Evolutionary conservation across 1,140 invertebrate genomes (phyloP), one percentile per base, ranked within the genome.

Genomic region (Neodiprion virginianus): DNA sequence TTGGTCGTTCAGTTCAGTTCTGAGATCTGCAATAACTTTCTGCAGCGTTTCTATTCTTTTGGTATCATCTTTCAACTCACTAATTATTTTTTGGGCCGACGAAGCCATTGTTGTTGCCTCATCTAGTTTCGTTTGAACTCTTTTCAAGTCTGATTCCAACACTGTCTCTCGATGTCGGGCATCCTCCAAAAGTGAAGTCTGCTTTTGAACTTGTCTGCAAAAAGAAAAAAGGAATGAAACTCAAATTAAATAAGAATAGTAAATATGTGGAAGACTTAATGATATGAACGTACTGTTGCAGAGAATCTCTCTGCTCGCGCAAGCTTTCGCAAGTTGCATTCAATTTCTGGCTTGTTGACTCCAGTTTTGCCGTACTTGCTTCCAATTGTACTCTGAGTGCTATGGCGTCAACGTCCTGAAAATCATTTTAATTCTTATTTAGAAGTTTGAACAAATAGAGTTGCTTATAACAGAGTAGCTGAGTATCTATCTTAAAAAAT

Each of bases 361-460:
- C 77, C 71, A 82, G 71, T 65, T 78, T 50, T n/a, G 72, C 9
- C 48, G 73, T 75, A 23, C 10, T 77, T 8, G 69, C 71, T 74
- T 82, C 75, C 48, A 81, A 40, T 75, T 78, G 78, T 8, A 71
- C 66, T 28, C 68, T 70, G 1, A 76, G 72, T 8, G 73, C 72
- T 40, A 78, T 75, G 48, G 71, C 72, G 74, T 82, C 74, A n/a
- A 78, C 14, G 61, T 80, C 77, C 80, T 84, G 50, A 7, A 69
- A 71, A 68, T n/a, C 17, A 21, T 21, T 21, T 21, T 21, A 21
- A 21, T 21, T 21, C 17, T 21, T 21, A 21, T 21, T 21, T 21
- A 21, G 17, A 21, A 21, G 17, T 21, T 21, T 21, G 17, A 21
- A 21, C 17, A 21, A 21, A 21, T 21, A 21, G 17, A 21, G 17